These are phyloP conservation scores for Polymixis flavicincta DNA, from an alignment of 2,888 invertebrate species.

Conservation along the genomic window DNA sequence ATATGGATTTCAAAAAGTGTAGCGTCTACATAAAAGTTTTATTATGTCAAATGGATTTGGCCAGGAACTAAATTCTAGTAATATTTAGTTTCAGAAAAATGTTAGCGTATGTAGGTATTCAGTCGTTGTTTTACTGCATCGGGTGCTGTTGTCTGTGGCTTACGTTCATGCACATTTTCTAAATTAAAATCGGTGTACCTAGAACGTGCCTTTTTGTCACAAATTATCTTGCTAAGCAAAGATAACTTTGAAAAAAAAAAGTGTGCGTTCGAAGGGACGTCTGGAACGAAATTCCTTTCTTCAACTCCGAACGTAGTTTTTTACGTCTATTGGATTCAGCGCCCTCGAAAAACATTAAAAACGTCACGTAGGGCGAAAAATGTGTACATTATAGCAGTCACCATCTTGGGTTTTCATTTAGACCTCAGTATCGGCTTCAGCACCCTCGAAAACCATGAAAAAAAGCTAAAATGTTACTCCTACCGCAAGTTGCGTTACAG, in stretches of 20 bases:
- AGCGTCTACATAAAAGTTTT: constrained; percentile 28
- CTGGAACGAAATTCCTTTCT: too few relatives aligned
- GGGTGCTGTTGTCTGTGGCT: too few relatives aligned
- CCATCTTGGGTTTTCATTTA: too few relatives aligned
- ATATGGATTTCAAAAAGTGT: constrained; percentile 29
- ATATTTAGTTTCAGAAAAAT: not conserved
- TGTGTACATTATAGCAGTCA: too few relatives aligned
- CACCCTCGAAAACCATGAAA: too few relatives aligned
- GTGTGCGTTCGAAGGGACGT: not conserved
- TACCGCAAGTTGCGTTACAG: too few relatives aligned
- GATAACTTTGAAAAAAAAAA: not conserved
- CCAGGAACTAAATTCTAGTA: not conserved
- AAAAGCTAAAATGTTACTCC: too few relatives aligned
- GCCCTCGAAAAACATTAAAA: too few relatives aligned
- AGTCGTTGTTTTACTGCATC: constrained; percentile 31
- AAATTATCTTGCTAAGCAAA: not conserved
- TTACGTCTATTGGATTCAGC: too few relatives aligned
- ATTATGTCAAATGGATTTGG: constrained; percentile 19
- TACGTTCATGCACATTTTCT: not conserved
- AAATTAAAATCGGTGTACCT: constrained; percentile 2
- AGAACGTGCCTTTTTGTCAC: not conserved
- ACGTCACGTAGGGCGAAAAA: too few relatives aligned
- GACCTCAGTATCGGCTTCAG: too few relatives aligned
- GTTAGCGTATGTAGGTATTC: not conserved
- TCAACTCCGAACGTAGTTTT: too few relatives aligned